A percentile compares a stretch with the other conserved stretches of the same genome.
These are phyloP conservation scores for Portevinia maculata DNA, from an alignment of 2,888 invertebrate genomes.

Conservation along the genomic window DNA sequence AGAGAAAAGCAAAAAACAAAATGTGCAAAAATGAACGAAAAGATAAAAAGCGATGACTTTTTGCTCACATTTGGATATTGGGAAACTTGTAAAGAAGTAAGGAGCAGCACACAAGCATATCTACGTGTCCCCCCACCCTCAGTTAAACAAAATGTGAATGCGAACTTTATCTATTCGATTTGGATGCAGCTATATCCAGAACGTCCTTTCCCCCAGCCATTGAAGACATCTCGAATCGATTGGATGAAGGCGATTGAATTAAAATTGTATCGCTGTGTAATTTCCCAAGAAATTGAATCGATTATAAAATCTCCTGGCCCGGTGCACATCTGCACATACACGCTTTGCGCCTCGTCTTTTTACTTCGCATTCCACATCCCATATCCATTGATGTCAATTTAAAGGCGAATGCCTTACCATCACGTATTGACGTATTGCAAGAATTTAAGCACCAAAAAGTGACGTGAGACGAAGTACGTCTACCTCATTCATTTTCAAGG, in stretches of 20 bases:
- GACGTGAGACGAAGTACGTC: constrained; percentile 10
- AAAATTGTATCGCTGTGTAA: constrained; percentile 73
- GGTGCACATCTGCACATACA: constrained; percentile 52
- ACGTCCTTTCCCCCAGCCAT: background rate
- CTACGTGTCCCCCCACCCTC: background rate
- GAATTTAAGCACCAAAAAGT: constrained; percentile 57
- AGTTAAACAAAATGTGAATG: constrained; percentile 8
- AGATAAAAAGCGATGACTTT: constrained; percentile 23
- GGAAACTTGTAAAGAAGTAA: constrained; percentile 42
- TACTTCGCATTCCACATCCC: constrained; percentile 30
- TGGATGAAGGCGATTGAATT: constrained; percentile 61
- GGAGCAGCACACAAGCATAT: background rate
- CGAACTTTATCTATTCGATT: constrained; percentile 10
- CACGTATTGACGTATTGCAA: constrained; percentile 60
- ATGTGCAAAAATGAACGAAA: background rate
- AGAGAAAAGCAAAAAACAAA: constrained; percentile 5
- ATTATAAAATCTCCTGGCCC: constrained; percentile 69
- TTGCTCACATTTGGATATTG: constrained; percentile 44
- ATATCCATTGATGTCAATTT: constrained; percentile 9
- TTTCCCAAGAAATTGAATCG: constrained; percentile 72
- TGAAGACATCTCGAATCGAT: constrained; percentile 42
- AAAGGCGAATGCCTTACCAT: constrained; percentile 42
- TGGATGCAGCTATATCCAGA: background rate
- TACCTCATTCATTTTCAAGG: constrained; percentile 45
- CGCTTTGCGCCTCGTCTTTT: background rate